These are phyloP conservation scores for Noctua comes DNA, from an alignment of 2,888 invertebrate genomes.

Conservation along the genomic window DNA sequence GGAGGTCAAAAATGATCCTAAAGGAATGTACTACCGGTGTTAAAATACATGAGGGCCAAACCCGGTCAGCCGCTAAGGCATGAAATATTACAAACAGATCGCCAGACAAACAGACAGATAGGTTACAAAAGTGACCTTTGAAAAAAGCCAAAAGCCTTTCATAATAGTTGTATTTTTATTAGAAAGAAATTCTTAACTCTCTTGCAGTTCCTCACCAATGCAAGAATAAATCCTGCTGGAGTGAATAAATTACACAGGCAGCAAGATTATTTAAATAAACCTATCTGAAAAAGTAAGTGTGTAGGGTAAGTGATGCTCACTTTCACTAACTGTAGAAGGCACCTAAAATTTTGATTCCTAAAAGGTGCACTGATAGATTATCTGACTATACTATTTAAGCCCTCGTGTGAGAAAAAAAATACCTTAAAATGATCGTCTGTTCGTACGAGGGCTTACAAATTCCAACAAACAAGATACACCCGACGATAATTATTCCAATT, in stretches of 20 bases:
- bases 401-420: not conserved
- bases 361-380: not conserved
- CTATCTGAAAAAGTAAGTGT: too few species aligned
- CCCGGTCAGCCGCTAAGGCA: not conserved
- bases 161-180: not conserved
- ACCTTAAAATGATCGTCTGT: not conserved
- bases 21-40: not conserved
- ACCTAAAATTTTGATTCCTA: not conserved
- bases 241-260: not conserved
- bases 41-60: not conserved
- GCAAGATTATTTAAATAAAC: too few species aligned
- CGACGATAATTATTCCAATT: slow-evolving; percentile 5
- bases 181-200: not conserved
- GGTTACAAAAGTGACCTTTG: too few species aligned
- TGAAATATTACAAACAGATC: too few species aligned
- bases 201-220: not conserved
- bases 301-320: not conserved
- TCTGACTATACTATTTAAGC: too few species aligned
- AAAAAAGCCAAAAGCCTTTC: too few species aligned
- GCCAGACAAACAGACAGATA: not conserved
- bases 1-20: not conserved
- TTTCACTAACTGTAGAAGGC: not conserved
- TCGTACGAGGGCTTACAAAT: not conserved
- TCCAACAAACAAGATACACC: not conserved
- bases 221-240: not conserved